A percentile compares a stretch with the other conserved stretches of the same genome.
phyloP scores from a whole-genome alignment of 2,113 vertebrate species.

The Pangasianodon hypophthalmus region DNA sequence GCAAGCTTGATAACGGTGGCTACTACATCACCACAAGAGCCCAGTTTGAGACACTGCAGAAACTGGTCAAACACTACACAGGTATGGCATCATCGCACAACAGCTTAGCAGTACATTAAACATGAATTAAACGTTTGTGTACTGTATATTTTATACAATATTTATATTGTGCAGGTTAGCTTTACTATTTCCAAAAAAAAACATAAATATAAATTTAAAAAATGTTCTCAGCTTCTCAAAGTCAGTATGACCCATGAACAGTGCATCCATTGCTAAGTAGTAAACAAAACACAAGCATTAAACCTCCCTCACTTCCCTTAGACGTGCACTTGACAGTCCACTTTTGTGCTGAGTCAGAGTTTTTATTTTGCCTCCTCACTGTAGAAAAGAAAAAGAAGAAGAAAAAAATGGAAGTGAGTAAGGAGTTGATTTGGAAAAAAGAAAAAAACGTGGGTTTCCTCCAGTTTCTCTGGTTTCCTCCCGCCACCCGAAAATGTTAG shows the following conservation, averaged over 20 bases:
- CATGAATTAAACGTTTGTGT: background rate
- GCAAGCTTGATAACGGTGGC: constrained; percentile 96
- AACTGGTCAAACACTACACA: constrained; percentile 96
- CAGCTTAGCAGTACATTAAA: background rate
- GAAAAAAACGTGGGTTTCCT: too few relatives aligned
- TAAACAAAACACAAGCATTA: background rate
- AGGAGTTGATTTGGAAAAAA: too few relatives aligned
- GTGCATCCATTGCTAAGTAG: background rate
- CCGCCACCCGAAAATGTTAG: too few relatives aligned
- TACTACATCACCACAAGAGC: constrained; percentile 98
- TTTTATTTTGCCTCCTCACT: background rate
- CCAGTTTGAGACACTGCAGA: constrained; percentile 95
- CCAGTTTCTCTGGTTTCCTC: too few relatives aligned
- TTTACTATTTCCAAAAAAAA: background rate
- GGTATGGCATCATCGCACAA: constrained; percentile 67
- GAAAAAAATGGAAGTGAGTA: too few relatives aligned
- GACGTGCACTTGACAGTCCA: background rate
- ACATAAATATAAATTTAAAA: background rate
- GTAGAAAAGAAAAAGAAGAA: too few relatives aligned
- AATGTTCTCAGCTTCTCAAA: background rate
- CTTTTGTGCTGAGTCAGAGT: background rate
- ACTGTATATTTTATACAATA: background rate
- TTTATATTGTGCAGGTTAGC: background rate
- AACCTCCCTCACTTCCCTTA: background rate
- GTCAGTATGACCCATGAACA: background rate